Base-by-base conservation (phyloP, 2,888 invertebrate genomes). In the Lordiphosa andalusiaca region DNA sequence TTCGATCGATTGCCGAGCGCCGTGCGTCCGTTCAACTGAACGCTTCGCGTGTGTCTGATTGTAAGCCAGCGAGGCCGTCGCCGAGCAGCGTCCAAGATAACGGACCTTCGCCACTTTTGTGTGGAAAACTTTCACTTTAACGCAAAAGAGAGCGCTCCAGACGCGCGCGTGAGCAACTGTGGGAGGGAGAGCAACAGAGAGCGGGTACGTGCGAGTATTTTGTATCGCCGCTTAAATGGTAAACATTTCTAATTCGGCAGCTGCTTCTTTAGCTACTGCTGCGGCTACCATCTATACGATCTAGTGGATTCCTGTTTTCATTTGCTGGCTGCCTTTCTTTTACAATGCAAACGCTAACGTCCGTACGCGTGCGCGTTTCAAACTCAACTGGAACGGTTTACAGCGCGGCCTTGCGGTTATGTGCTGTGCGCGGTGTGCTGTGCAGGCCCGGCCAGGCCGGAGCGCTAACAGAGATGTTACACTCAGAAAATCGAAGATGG, bases 61-160 rank as follows among this genome's bases (percentile, higher is more conserved):
- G 71, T 53, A 37, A 48, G 71, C 63, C 51, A 69, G 65, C 69
- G 68, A 60, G 65, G 69, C 54, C 65, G 70, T 67, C 71, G 48
- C 62, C 72, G 63, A 69, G 60, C 77, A 63, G 64, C 81, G 85
- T 77, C 72, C 81, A 75, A 84, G 87, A 86, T 86, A 86, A 86
- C 86, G 86, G 86, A 85, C 87, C 82, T 86, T 71, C 66, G 74
- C 80, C 83, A 82, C 84, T 86, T 84, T 84, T 85, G 75, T 86
- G 54, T 48, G 64, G 56, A 70, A 72, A 87, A 87, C 87, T 87
- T 87, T 87, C 87, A 87, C 87, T 87, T 87, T 87, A 87, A 82
- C 86, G 52, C 44, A 53, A 40, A 33, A 33, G 19, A 40, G 62
- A 49, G 50, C 51, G 53, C 57, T 57, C 30, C 52, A 38, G 36